These are phyloP conservation scores for Paramisgurnus dabryanus DNA, from an alignment of 2,113 vertebrate species.

Conservation along the genomic window DNA sequence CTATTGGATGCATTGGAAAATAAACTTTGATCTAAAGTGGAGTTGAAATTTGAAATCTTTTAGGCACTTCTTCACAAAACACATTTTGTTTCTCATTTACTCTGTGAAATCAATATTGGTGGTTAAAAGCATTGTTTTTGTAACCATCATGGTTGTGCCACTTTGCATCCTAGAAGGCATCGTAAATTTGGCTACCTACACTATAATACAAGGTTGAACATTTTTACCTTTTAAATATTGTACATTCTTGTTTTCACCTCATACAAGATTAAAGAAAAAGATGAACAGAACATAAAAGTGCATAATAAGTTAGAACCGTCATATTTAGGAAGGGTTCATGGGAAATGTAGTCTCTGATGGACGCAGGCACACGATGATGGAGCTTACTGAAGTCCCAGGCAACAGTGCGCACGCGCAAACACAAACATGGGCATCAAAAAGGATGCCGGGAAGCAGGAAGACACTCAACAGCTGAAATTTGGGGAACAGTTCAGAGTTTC, in stretches of 20 bases:
- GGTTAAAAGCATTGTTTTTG: constrained; percentile 70
- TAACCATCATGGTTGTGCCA: constrained; percentile 68
- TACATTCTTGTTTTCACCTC: constrained; percentile 79
- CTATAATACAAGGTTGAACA: constrained; percentile 63
- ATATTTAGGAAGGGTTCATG: constrained; percentile 69
- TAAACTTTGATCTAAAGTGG: constrained; percentile 29
- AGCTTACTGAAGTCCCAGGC: constrained; percentile 42
- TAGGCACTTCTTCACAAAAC: constrained; percentile 82
- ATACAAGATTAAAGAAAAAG: constrained; percentile 58
- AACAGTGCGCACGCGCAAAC: constrained; percentile 20
- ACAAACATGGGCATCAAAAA: neutral
- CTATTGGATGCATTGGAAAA: constrained; percentile 8
- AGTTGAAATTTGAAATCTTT: constrained; percentile 62
- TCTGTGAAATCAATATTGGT: constrained; percentile 59
- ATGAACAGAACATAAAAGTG: constrained; percentile 67
- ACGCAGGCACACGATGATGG: constrained; percentile 62
- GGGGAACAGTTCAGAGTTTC: constrained; percentile 55
- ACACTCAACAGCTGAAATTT: constrained; percentile 67
- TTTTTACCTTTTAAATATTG: constrained; percentile 78
- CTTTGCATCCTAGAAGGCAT: constrained; percentile 84
- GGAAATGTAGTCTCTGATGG: constrained; percentile 59
- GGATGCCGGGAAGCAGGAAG: constrained; percentile 63
- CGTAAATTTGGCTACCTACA: constrained; percentile 75
- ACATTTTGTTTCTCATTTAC: constrained; percentile 53
- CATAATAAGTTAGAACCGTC: constrained; percentile 72